Conservation (phyloP, 2,797 vertebrate species). For the Sebastes umbrosus region DNA sequence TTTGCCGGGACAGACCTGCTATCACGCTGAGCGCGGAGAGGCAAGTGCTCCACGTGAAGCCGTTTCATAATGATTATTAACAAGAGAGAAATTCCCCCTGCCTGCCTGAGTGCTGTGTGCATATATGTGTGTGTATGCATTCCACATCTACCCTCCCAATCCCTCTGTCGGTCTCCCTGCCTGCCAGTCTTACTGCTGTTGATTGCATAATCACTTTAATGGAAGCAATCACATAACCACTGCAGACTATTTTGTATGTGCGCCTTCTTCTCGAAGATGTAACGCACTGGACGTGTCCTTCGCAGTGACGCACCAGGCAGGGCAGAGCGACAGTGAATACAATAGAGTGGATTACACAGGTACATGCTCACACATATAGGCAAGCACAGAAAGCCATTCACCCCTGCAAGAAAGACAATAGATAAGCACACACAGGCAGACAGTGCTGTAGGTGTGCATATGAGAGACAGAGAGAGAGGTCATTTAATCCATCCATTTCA, state of each 20-base stretch:
- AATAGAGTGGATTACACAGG: conserved; percentile 22
- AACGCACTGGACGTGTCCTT: conserved; percentile 35
- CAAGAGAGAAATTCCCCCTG: conserved; percentile 68
- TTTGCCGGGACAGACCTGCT: conserved; percentile 51
- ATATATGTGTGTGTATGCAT: conserved; percentile 22
- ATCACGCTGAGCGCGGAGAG: conserved; percentile 63
- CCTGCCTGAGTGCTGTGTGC: conserved; percentile 37
- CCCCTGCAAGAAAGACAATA: conserved; percentile 28
- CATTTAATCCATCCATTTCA: conserved; percentile 69
- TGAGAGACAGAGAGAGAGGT: conserved; percentile 40
- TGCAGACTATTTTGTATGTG: conserved; percentile 56
- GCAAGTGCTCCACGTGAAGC: conserved; percentile 71
- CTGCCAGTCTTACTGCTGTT: conserved; percentile 48
- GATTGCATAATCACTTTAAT: conserved; percentile 77
- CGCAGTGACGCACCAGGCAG: conserved; percentile 56
- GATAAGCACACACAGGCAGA: background rate
- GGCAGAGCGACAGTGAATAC: conserved; percentile 22
- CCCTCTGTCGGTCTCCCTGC: conserved; percentile 3
- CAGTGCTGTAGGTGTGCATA: conserved; percentile 36
- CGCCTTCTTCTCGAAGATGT: conserved; percentile 44
- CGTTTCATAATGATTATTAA: conserved; percentile 79
- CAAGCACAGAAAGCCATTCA: conserved; percentile 6
- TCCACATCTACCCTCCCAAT: conserved; percentile 12
- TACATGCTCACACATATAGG: background rate
- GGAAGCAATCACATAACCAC: conserved; percentile 72